phyloP scores from a whole-genome alignment of 2,797 vertebrate species.

The Morus bassanus region DNA sequence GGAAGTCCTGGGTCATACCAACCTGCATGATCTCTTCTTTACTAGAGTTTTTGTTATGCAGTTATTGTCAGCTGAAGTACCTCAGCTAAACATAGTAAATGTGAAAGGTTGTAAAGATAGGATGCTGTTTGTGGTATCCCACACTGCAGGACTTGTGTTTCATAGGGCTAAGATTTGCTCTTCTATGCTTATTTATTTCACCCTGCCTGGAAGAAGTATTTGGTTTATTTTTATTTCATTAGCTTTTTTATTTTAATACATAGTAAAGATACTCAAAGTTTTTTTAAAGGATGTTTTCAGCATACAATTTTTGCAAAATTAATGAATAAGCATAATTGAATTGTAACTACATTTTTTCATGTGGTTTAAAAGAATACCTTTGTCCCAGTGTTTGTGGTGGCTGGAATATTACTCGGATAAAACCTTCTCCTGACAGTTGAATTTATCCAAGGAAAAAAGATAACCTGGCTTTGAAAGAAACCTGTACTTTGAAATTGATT shows the following conservation, averaged over 20 bases:
- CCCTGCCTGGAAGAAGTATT: background rate
- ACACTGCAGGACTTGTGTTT: background rate
- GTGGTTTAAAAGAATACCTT: background rate
- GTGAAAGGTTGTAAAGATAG: background rate
- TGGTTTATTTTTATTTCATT: background rate
- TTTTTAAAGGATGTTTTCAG: background rate
- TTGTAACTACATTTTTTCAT: background rate
- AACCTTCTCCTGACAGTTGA: background rate
- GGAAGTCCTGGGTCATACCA: background rate
- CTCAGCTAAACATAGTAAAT: background rate
- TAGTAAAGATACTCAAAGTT: background rate
- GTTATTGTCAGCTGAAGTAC: background rate
- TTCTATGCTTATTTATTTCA: background rate
- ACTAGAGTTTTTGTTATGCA: background rate
- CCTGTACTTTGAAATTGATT: conserved; percentile 1
- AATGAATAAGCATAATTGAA: background rate
- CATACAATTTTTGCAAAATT: background rate
- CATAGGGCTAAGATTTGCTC: background rate
- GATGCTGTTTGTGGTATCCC: background rate
- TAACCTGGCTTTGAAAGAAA: conserved; percentile 27
- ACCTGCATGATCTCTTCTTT: background rate
- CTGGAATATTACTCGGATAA: conserved; percentile 14
- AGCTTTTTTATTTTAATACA: background rate
- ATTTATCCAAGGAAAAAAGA: conserved; percentile 44
- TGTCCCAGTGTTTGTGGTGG: background rate